Base-by-base conservation (phyloP, 2,797 vertebrate species). In the Diplodus puntazzo region DNA sequence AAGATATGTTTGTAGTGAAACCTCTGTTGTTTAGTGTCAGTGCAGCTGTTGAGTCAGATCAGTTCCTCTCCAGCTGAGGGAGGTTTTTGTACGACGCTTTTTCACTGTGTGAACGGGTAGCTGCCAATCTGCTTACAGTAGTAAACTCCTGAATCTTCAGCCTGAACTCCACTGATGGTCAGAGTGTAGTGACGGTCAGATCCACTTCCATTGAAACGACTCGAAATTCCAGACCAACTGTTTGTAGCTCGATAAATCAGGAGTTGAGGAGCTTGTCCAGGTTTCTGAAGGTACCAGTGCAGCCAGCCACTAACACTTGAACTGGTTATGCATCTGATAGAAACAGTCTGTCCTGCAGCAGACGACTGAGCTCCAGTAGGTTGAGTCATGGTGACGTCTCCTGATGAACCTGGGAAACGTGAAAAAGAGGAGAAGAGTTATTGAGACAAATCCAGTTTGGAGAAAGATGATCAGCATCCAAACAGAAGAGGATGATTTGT, bases 81-180 rank as follows among this genome's bases (percentile, higher is more conserved):
- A 16, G 45, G 13, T 46, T 46, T 46, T 46, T 46, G 45, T 46
- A 46, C 45, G 45, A 46, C 42, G 42, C 1, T 69, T n/a, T 76
- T 12, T 76, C 57, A 76, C 39, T 54, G 63, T 49, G 63, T 65
- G 63, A 50, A 52, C 27, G 48, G n/a, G n/a, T n/a, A 11, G 25
- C 3, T 3, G 25, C 52, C 1, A n/a, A n/a, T n/a, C 34, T 68
- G 39, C 52, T 68, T 46, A 73, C 70, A 63, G 59, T 45, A 63
- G 11, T 63, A 62, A 73, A 54, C 59, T 63, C 17, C 70, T 61
- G 69, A 21, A 52, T 71, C 57, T 52, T 61, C 57, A 61, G 57
- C 13, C 50, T 54, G 57, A 48, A 71, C 59, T 73, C 69, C 58
- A 43, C 69, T 63, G 71, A 74, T 73, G 53, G 52, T 69, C 73